Evolutionary conservation across 2,888 invertebrate species (phyloP), one percentile per base, ranked within the genome.

Genomic region (Mamestra brassicae): DNA sequence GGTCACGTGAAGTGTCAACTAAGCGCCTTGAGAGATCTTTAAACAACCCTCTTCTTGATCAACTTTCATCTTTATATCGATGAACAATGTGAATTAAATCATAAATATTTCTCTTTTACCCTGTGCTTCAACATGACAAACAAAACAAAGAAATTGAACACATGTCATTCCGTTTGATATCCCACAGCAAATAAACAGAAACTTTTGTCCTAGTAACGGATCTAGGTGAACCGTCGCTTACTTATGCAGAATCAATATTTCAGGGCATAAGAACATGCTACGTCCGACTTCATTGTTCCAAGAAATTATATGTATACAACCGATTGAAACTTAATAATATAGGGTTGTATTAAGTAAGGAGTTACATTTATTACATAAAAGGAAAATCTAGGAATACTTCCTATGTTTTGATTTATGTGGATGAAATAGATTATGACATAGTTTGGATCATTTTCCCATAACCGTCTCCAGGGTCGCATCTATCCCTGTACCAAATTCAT

Each of bases 191-290:
- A 47, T 45, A 55, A 70, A 64, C 1, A 61, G 2, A 61, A 61
- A 50, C 36, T 62, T 66, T 58, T 69, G 60, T 42, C 52, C 54
- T 70, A 67, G 38, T 67, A 58, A 55, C 50, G 17, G 36, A 62
- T 58, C 64, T 69, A 71, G 64, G 66, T 72, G 66, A 72, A 38
- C 50, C 17, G 42, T 58, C 26, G 34, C 36, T 79, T 65, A 80
- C 50, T 38, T 70, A 74, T 71, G 75, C 76, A 75, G 71, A 80
- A 80, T 80, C 80, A 76, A 80, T 80, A 80, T 68, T 65, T 61
- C 71, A 76, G 58, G 62, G 13, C 70, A 52, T 42, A 50, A 70
- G 36, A 26, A 80, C 38, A 80, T 67, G 17, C 45, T 34, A 61
- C 47, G 60, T 15, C 34, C 10, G 38, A 42, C 47, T 69, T 71